Evolutionary conservation across 1,140 invertebrate genomes (phyloP).

Genomic region (Harpegnathos saltator): DNA sequence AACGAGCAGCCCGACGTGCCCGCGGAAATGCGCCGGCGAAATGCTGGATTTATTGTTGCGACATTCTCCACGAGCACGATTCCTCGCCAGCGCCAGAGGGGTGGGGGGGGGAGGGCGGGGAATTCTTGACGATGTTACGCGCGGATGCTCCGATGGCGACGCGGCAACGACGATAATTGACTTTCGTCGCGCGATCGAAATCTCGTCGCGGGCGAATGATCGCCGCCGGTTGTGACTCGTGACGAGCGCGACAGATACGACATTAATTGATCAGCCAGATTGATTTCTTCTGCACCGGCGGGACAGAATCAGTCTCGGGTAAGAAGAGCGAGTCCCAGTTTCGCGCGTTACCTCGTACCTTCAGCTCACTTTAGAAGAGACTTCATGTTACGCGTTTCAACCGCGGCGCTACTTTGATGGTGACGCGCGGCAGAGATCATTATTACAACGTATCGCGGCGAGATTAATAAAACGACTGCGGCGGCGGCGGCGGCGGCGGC

Average conservation of each 20-base stretch:
- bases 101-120: no score
- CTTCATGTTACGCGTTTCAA: no score
- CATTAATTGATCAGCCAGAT: no score
- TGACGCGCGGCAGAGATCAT: no score
- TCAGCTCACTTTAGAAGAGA: no score
- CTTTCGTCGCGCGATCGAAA: neutral
- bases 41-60: conserved; percentile 64
- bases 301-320: no score
- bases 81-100: conserved; percentile 5
- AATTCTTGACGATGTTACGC: conserved; percentile 38
- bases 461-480: no score
- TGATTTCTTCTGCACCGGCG: no score
- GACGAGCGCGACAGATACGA: neutral
- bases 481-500: no score
- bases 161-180: conserved; percentile 13
- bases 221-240: neutral
- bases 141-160: conserved; percentile 22
- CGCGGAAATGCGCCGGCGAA: conserved; percentile 63
- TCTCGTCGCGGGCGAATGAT: neutral
- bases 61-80: conserved; percentile 41
- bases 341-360: no score
- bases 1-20: conserved; percentile 56
- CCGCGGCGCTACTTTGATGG: no score
- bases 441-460: neutral
- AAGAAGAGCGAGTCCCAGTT: no score